A percentile compares a stretch with the other conserved stretches of the same genome.
Conservation (phyloP, 2,113 vertebrate species). For the Nothocercus julius region DNA sequence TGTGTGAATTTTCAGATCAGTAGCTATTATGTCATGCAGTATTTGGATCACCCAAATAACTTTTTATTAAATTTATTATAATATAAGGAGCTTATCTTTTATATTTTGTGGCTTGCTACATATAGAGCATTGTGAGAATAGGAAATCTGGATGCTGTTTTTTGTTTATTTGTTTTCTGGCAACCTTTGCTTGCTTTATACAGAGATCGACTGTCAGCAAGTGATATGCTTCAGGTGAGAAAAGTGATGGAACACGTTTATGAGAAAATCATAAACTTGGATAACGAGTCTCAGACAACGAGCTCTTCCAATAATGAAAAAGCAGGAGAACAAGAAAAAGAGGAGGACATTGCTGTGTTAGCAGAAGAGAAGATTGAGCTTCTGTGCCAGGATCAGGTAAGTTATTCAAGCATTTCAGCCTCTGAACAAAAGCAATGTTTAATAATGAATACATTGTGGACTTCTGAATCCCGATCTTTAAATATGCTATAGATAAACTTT, state of each 20-base stretch:
- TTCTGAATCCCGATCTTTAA: background rate
- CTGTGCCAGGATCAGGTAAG: constrained; percentile 97
- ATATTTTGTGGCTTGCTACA: background rate
- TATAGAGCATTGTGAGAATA: background rate
- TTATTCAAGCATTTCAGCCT: background rate
- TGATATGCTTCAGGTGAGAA: constrained; percentile 98
- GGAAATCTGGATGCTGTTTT: background rate
- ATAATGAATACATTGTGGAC: background rate
- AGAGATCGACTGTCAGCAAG: constrained; percentile 97
- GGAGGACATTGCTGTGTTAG: constrained; percentile 95
- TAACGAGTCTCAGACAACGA: constrained; percentile 95
- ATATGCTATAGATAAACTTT: background rate
- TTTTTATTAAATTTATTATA: background rate
- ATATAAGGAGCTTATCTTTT: background rate
- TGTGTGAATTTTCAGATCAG: background rate
- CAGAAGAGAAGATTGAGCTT: constrained; percentile 98
- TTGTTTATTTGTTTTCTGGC: background rate
- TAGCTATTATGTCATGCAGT: background rate
- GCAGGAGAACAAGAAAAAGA: constrained; percentile 96
- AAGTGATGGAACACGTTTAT: constrained; percentile 98
- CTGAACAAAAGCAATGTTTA: background rate
- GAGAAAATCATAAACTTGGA: constrained; percentile 99
- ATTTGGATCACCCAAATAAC: background rate
- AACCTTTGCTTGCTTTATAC: background rate
- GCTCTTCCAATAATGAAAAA: constrained; percentile 95